A percentile compares a stretch with the other conserved stretches of the same genome.
phyloP scores from a whole-genome alignment of 2,888 invertebrate species.

The Brassicogethes aeneus region DNA sequence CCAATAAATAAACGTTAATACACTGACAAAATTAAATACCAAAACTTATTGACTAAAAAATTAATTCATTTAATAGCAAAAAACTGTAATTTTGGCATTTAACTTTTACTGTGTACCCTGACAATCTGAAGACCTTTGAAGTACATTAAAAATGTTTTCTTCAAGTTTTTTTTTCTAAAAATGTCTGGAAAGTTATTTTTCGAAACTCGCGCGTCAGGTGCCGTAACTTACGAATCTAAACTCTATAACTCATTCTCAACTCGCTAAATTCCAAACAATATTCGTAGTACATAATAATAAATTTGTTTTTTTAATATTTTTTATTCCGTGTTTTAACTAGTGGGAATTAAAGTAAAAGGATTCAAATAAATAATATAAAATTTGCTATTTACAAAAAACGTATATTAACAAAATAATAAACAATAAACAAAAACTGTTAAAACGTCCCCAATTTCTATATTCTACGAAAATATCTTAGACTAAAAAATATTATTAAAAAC shows the following conservation, averaged over 20 bases:
- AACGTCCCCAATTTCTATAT: too few relatives aligned
- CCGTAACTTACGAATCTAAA: constrained; percentile 12
- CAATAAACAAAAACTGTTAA: background rate
- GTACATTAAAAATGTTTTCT: too few relatives aligned
- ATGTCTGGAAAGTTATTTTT: background rate
- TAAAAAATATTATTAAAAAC: background rate
- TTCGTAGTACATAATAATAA: constrained; percentile 17
- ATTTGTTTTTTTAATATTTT: constrained; percentile 10
- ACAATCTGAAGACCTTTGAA: too few relatives aligned
- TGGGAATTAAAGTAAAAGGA: constrained; percentile 6
- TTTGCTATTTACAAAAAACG: constrained; percentile 1
- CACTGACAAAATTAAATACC: too few relatives aligned
- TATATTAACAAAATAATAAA: background rate
- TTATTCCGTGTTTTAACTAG: constrained; percentile 12
- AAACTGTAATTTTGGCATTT: too few relatives aligned
- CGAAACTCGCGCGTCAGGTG: constrained; percentile 3
- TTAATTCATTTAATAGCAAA: too few relatives aligned
- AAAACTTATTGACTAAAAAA: too few relatives aligned
- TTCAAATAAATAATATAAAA: constrained; percentile 4
- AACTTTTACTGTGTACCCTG: too few relatives aligned
- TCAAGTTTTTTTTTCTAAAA: too few relatives aligned
- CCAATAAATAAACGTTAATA: too few relatives aligned
- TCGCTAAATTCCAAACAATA: constrained; percentile 18
- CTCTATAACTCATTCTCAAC: constrained; percentile 14
- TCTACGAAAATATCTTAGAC: background rate